A percentile compares a stretch with the other conserved stretches of the same genome.
These are phyloP conservation scores for Diarsia rubi DNA, from an alignment of 2,888 invertebrate genomes.

Conservation along the genomic window DNA sequence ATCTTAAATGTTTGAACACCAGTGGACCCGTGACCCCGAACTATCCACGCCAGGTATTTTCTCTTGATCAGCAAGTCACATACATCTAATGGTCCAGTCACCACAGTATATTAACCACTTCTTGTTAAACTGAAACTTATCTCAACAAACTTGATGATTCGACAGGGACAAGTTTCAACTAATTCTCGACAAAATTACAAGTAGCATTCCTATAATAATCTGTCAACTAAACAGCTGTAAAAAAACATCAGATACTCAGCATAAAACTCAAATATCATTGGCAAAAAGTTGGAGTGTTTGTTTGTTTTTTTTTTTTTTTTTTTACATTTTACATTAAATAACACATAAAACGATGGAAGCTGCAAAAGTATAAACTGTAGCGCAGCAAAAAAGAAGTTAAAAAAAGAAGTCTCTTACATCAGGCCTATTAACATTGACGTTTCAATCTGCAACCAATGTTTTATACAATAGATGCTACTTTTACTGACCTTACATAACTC, in stretches of 20 bases:
- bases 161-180: neutral
- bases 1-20: neutral
- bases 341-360: too few species aligned
- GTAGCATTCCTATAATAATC: neutral
- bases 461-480: conserved; percentile 20
- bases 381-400: too few species aligned
- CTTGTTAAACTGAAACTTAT: neutral
- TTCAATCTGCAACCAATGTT: neutral
- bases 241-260: neutral
- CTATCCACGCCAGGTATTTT: neutral
- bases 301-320: too few species aligned
- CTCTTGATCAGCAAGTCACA: neutral
- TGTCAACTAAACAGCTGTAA: neutral
- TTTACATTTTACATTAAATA: too few species aligned
- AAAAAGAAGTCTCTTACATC: conserved; percentile 7
- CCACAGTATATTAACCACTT: neutral
- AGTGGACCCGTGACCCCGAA: neutral
- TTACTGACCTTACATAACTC: conserved; percentile 57
- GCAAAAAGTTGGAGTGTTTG: too few species aligned
- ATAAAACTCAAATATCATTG: neutral
- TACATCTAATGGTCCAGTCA: neutral
- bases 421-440: conserved; percentile 4
- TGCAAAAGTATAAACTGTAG: too few species aligned
- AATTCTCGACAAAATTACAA: neutral
- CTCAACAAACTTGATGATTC: neutral